Evolutionary conservation across 2,797 vertebrate genomes (phyloP), one percentile per base, ranked within the genome.

Genomic region (Naso thynnoides): DNA sequence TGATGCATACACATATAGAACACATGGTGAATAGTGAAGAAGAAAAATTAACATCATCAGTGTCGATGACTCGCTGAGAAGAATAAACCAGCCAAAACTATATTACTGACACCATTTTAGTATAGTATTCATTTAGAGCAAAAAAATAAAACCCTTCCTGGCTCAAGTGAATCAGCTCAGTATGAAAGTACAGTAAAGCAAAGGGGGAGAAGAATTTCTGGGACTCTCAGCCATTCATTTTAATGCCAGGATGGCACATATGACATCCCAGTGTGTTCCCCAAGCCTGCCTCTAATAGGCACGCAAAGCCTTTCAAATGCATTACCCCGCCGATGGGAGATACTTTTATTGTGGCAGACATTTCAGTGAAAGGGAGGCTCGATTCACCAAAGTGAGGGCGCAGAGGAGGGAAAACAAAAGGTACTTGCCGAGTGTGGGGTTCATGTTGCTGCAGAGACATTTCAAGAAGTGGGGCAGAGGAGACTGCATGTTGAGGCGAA

Each of bases 231-330:
- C 49, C 16, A 6, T 82, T 85, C 70, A 79, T 67, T 72, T 74
- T 87, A 84, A 82, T 78, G 81, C 70, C 78, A 79, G 66, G 72
- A 70, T 10, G 55, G 76, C 84, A 83, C 80, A 85, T 76, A 86
- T 86, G 85, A 90, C 87, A 90, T 88, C 86, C 62, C 84, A 73
- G 86, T 59, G 81, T 88, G 88, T 74, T 85, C 81, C 78, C 71
- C 48, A 4, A 85, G 88, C 78, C 73, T 67, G 72, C 82, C 89
- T 87, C 83, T 82, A 79, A 89, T 70, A 79, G 6, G 73, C 91
- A 91, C 79, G 86, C 89, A 39, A 86, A 88, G 88, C 91, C 89
- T 85, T 91, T 89, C 90, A 91, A 75, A 91, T 69, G 81, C 85
- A 91, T 93, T 91, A 92, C 63, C 47, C 54, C 16, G 1, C 56